Conservation (phyloP, 2,113 vertebrate genomes). For the Gnathonemus longibarbis region DNA sequence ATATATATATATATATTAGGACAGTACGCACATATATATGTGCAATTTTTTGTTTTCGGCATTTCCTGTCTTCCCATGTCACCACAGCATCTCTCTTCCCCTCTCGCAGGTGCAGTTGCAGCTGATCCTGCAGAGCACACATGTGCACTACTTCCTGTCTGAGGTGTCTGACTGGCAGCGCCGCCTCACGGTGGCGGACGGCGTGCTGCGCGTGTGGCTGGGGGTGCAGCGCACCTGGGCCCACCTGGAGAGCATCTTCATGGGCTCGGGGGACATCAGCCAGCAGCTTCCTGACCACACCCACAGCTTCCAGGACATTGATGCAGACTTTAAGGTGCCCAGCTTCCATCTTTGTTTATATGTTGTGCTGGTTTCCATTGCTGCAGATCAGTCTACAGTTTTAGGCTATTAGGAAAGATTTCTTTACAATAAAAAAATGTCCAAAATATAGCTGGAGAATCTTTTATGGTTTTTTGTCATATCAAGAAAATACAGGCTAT, state of each 20-base stretch:
- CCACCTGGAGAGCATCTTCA: slow-evolving; percentile 74
- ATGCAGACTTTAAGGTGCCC: slow-evolving; percentile 71
- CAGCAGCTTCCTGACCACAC: slow-evolving; percentile 66
- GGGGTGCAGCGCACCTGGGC: slow-evolving; percentile 67
- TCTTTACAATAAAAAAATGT: neutral
- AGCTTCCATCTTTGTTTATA: neutral
- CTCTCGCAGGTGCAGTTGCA: slow-evolving; percentile 67
- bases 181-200: slow-evolving; percentile 60
- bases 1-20: neutral
- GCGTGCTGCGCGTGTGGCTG: slow-evolving; percentile 66
- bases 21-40: neutral
- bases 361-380: neutral
- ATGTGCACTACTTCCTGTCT: slow-evolving; percentile 62
- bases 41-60: neutral
- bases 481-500: neutral
- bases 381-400: neutral
- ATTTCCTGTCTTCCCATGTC: neutral
- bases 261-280: slow-evolving; percentile 65
- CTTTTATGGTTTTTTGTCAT: neutral
- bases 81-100: slow-evolving; percentile 10
- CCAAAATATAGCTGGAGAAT: neutral
- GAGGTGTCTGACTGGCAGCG: slow-evolving; percentile 64
- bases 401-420: neutral
- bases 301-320: slow-evolving; percentile 54
- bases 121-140: slow-evolving; percentile 65